A percentile compares a stretch with the other conserved stretches of the same genome.
phyloP scores from a whole-genome alignment of 92 coral and sea anemone genomes.

The Zoanthus sansibaricus region DNA sequence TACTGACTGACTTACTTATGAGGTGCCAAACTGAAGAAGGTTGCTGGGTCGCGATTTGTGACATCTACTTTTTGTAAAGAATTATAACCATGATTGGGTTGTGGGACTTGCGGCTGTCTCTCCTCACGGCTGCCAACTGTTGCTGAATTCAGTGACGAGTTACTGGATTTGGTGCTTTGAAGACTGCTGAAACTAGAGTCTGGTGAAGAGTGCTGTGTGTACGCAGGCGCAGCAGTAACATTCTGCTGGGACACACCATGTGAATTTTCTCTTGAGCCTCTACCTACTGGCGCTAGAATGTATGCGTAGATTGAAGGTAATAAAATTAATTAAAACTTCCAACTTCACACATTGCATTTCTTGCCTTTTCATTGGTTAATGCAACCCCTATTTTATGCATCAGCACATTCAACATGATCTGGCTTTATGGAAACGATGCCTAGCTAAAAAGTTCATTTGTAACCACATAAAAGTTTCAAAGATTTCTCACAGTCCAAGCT shows the following conservation, averaged over 20 bases:
- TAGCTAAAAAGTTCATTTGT: too few species aligned
- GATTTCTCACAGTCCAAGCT: too few species aligned
- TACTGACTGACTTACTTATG: conserved; percentile 12
- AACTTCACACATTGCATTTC: too few species aligned
- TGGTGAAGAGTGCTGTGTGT: conserved; percentile 27
- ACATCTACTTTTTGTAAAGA: conserved; percentile 6
- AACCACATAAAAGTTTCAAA: too few species aligned
- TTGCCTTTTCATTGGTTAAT: too few species aligned
- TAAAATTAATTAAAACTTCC: too few species aligned
- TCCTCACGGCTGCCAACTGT: conserved; percentile 25
- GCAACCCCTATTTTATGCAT: too few species aligned
- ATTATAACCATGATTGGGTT: conserved; percentile 10
- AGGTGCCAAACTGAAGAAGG: conserved; percentile 37
- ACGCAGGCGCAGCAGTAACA: conserved; percentile 35
- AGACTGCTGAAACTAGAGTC: conserved; percentile 40
- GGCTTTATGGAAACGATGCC: too few species aligned
- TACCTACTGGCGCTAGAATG: not conserved
- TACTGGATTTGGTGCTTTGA: conserved; percentile 30
- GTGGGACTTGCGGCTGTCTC: conserved; percentile 19
- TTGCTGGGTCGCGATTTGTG: conserved; percentile 34
- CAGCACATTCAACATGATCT: too few species aligned
- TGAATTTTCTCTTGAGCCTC: conserved; percentile 3
- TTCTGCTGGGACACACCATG: not conserved
- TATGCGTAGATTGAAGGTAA: too few species aligned
- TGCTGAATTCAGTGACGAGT: conserved; percentile 23